phyloP scores from a whole-genome alignment of 2,113 vertebrate species.

The Megaceryle torquata region DNA sequence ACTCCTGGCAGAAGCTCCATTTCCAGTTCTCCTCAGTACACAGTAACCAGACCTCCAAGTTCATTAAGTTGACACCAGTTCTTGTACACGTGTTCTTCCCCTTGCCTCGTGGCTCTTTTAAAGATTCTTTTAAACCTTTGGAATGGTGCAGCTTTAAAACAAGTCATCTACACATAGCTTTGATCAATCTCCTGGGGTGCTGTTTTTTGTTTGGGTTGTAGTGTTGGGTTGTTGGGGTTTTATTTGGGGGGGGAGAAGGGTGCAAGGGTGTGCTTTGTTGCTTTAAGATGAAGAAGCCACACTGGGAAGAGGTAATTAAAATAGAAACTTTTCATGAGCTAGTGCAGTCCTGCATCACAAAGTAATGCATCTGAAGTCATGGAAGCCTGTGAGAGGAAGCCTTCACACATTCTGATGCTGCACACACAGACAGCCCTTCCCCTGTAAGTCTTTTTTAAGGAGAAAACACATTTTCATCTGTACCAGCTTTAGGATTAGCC shows the following conservation, averaged over 20 bases:
- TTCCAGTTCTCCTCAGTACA: not conserved
- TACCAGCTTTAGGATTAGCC: not conserved
- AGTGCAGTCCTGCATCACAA: not conserved
- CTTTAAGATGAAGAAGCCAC: not conserved
- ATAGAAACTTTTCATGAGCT: not conserved
- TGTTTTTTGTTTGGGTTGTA: not conserved
- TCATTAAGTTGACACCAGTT: not conserved
- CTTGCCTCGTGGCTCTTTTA: not conserved
- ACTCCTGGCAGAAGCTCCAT: not conserved
- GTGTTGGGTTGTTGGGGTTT: not conserved
- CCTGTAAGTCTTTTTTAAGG: not conserved
- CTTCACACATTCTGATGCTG: not conserved
- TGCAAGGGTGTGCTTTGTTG: not conserved
- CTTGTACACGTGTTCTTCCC: not conserved
- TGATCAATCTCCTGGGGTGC: not conserved
- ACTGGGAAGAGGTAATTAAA: not conserved
- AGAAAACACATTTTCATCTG: not conserved
- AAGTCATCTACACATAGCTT: not conserved
- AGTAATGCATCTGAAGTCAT: fast-evolving
- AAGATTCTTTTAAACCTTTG: not conserved
- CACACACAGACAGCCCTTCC: not conserved
- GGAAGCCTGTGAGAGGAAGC: not conserved
- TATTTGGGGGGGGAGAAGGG: not conserved
- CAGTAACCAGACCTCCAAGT: not conserved
- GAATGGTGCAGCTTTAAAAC: not conserved